Conservation (phyloP, 1,140 invertebrate genomes). For the Augochlora pura region DNA sequence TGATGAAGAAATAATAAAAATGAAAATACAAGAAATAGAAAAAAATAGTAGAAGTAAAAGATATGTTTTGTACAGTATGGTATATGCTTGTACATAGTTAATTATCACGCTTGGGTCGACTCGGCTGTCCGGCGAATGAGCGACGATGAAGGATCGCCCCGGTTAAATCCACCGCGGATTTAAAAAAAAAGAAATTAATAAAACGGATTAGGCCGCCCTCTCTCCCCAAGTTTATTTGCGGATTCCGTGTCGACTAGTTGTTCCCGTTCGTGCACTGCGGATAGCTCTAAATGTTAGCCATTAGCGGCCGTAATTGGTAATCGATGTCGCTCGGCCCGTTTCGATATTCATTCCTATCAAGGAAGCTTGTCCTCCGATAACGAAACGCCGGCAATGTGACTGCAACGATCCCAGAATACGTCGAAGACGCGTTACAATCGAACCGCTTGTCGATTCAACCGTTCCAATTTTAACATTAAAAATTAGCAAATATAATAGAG, state of each 20-base stretch:
- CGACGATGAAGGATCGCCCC: too few relatives aligned
- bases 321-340: slow-evolving; percentile 55
- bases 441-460: too few relatives aligned
- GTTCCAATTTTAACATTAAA: too few relatives aligned
- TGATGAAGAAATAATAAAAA: too few relatives aligned
- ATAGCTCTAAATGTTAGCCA: slow-evolving; percentile 53
- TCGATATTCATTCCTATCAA: slow-evolving; percentile 61
- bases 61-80: too few relatives aligned
- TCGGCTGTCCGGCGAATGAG: too few relatives aligned
- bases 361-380: slow-evolving; percentile 28
- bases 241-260: slow-evolving; percentile 58
- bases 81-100: too few relatives aligned
- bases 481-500: too few relatives aligned
- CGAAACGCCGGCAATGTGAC: neutral
- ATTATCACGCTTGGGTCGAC: too few relatives aligned
- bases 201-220: neutral
- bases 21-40: too few relatives aligned
- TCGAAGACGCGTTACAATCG: neutral
- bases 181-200: slow-evolving; percentile 39
- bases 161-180: neutral
- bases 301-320: slow-evolving; percentile 54
- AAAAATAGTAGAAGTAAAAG: too few relatives aligned
- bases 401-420: neutral
- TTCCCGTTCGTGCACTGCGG: slow-evolving; percentile 43
- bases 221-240: slow-evolving; percentile 52